phyloP scores from a whole-genome alignment of 2,113 vertebrate genomes.

The Ceratotherium simum region DNA sequence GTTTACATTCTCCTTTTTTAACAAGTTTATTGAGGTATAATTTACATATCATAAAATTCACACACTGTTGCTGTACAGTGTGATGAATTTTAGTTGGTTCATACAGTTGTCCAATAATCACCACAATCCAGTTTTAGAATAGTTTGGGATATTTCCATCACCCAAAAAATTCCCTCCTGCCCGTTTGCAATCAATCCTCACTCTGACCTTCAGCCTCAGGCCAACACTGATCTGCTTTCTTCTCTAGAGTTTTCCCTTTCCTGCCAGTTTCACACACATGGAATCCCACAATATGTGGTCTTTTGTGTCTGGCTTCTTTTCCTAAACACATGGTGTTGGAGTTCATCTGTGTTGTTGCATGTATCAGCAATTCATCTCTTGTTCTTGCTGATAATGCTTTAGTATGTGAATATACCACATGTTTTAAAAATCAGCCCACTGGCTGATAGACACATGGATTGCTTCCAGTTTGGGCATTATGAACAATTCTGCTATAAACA shows the following conservation, averaged over 20 bases:
- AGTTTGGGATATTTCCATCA: not conserved
- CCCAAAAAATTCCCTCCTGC: not conserved
- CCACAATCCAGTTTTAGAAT: not conserved
- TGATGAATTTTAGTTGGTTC: rapidly evolving
- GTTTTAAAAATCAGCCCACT: not conserved
- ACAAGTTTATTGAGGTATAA: not conserved
- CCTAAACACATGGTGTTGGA: not conserved
- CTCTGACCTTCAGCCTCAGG: not conserved
- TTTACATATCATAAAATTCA: too few relatives aligned
- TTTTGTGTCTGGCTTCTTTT: not conserved
- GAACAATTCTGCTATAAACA: not conserved
- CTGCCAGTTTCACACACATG: not conserved
- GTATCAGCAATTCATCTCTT: not conserved
- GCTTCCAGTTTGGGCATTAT: not conserved
- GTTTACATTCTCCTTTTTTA: not conserved
- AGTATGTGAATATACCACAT: not conserved
- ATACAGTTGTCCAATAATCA: not conserved
- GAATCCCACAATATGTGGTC: too few relatives aligned
- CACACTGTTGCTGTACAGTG: too few relatives aligned
- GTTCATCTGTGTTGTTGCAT: not conserved
- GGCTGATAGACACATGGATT: rapidly evolving
- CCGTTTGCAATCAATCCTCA: not conserved
- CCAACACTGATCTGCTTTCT: too few relatives aligned
- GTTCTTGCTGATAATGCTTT: not conserved
- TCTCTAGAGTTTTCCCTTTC: not conserved